Base-by-base conservation (phyloP, 2,888 invertebrate species). In the Thereva nobilitata region DNA sequence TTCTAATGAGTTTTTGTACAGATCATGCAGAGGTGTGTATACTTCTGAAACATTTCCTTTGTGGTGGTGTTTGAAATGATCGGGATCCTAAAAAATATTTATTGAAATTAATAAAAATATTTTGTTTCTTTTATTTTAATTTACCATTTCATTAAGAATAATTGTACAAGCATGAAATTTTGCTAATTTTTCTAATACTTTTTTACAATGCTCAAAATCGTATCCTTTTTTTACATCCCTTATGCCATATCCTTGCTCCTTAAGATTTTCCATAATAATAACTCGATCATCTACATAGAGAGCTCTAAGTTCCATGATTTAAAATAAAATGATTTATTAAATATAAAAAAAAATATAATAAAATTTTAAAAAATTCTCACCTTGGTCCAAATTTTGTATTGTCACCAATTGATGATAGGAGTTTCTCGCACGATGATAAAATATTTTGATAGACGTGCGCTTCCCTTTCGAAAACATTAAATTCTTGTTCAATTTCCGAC, bases 81-180 rank as follows among this genome's bases (percentile, higher is more conserved):
- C 72, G 1, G 76, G 75, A 65, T 74, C 70, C 74, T 76, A 42
- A 37, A 40, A n/a, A 35, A 54, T 38, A 9, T 8, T 47, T 37
- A n/a, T 45, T 6, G 5, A 9, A 2, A 34, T 56, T 34, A 7
- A 0, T 34, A 3, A 5, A 9, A 52, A 52, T 34, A 52, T 23
- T 34, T 7, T 52, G n/a, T n/a, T 10, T 10, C 12, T 3, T 56
- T 65, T 38, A 8, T 1, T 23, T 49, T 37, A 49, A 63, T 38
- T 64, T 74, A 84, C 85, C 78, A 82, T 82, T 74, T 83, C 82
- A 69, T 79, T 80, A 47, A 85, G 72, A 42, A 83, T 80, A 52
- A 84, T 80, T 2, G 83, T 84, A 9, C 81, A 77, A 4, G 84
- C 86, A 72, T 86, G 86, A 71, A 84, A 82, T 71, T 77, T 80